Base-by-base conservation (phyloP, 2,113 vertebrate genomes). In the Gavialis gangeticus region DNA sequence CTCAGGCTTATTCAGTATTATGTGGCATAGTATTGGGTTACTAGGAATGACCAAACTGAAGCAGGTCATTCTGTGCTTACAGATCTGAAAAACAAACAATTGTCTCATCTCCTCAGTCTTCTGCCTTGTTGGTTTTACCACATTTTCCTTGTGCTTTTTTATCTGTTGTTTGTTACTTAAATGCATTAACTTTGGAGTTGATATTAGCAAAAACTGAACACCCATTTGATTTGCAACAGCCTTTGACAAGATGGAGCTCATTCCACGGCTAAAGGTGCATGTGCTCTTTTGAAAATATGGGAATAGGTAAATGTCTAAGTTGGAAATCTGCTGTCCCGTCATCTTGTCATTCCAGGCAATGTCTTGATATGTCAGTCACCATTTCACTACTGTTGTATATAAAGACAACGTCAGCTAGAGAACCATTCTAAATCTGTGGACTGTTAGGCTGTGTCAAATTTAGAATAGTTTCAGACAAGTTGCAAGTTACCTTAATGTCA, bases 1-100 rank as follows among this genome's bases (percentile, higher is more conserved):
- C 6, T 64, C 24, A 80, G 19, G 13, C n/a, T 55, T 92, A 95
- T 95, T 94, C 27, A 82, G 86, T 86, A 89, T 94, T 76, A 60
- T 60, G 80, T 90, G 84, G 77, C 79, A 46, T 83, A 16, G 64
- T 91, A 89, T 76, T 89, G 88, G 92, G 81, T 88, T 93, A 91
- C 82, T 83, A 75, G 81, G 30, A 96, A 30, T 76, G 0, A 0
- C 79, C 86, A 85, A 91, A 89, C 63, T 73, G 78, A 80, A 80
- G 80, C 79, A 91, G 93, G 79, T n/a, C 64, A 83, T 67, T 90
- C 28, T 80, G 73, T 91, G 83, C 57, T 85, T 93, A 56, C 30
- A 54, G 19, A 83, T 92, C 73, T 79, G 85, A 30, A 82, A 81
- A 62, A 80, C 17, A 66, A 22, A 77, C 64, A 46, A 82, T 59